phyloP scores from a whole-genome alignment of 2,888 invertebrate species.

The Atrina japonica region DNA sequence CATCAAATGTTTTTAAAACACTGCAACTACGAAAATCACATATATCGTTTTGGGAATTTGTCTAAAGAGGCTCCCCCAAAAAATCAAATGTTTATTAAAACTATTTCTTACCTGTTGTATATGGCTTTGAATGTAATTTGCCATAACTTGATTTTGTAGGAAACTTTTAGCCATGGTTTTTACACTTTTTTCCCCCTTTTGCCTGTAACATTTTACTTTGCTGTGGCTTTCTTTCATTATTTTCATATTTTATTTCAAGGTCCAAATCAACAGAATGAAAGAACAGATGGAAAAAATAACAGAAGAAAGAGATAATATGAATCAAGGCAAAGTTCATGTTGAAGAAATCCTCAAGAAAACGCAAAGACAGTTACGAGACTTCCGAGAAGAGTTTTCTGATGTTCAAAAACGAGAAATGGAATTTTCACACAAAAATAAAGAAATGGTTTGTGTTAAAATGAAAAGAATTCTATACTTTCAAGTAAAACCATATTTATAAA shows the following conservation, averaged over 20 bases:
- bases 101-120: background rate
- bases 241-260: constrained; percentile 70
- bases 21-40: too few relatives aligned
- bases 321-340: constrained; percentile 85
- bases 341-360: constrained; percentile 90
- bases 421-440: constrained; percentile 86
- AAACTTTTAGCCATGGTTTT: too few relatives aligned
- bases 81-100: too few relatives aligned
- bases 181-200: too few relatives aligned
- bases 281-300: constrained; percentile 88
- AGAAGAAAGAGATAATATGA: constrained; percentile 84
- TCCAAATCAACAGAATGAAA: constrained; percentile 86
- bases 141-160: background rate
- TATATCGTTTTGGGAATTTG: too few relatives aligned
- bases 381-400: constrained; percentile 89
- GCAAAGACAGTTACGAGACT: constrained; percentile 85
- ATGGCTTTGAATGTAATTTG: background rate
- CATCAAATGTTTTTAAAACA: too few relatives aligned
- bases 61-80: too few relatives aligned
- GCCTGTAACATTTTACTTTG: too few relatives aligned
- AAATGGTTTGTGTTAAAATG: constrained; percentile 83
- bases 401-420: constrained; percentile 89
- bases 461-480: too few relatives aligned
- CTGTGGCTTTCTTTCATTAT: too few relatives aligned
- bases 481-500: too few relatives aligned